These are phyloP conservation scores for Sisor rabdophorus DNA, from an alignment of 2,113 vertebrate species.

Conservation along the genomic window DNA sequence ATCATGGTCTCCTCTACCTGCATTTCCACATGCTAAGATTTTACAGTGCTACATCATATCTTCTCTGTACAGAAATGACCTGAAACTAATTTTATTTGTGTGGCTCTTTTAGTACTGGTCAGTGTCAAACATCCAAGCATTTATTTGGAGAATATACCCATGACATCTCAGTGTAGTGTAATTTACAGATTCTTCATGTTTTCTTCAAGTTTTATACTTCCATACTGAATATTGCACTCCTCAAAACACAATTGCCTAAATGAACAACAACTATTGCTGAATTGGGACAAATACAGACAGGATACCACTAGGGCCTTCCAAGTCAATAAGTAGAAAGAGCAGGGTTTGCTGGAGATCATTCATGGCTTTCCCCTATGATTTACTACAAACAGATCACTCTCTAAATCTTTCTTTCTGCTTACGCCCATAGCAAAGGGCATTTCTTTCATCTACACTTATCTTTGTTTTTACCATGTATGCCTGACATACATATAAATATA, in stretches of 20 bases:
- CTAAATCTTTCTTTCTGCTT: slow-evolving; percentile 14
- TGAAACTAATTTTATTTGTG: slow-evolving; percentile 4
- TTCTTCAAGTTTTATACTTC: background rate
- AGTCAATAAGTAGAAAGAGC: slow-evolving; percentile 58
- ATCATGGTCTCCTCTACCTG: background rate
- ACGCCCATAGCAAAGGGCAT: slow-evolving; percentile 2
- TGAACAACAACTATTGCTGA: slow-evolving; percentile 55
- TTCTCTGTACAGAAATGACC: slow-evolving; percentile 9
- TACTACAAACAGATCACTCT: slow-evolving; percentile 44
- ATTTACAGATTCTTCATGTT: background rate
- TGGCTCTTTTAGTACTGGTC: background rate
- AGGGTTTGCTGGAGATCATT: slow-evolving; percentile 63
- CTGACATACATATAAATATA: background rate
- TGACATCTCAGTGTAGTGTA: slow-evolving; percentile 6
- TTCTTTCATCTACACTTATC: slow-evolving; percentile 21
- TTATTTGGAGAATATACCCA: background rate
- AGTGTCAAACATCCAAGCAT: background rate
- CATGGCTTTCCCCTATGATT: slow-evolving; percentile 56
- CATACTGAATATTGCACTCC: slow-evolving; percentile 33
- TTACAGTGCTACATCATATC: background rate
- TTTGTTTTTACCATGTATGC: background rate
- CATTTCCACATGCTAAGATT: background rate
- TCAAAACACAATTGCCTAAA: slow-evolving; percentile 27
- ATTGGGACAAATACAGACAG: slow-evolving; percentile 57
- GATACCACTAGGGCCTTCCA: slow-evolving; percentile 53